A percentile compares a stretch with the other conserved stretches of the same genome.
phyloP scores from a whole-genome alignment of 2,797 vertebrate genomes.

The Anableps anableps region DNA sequence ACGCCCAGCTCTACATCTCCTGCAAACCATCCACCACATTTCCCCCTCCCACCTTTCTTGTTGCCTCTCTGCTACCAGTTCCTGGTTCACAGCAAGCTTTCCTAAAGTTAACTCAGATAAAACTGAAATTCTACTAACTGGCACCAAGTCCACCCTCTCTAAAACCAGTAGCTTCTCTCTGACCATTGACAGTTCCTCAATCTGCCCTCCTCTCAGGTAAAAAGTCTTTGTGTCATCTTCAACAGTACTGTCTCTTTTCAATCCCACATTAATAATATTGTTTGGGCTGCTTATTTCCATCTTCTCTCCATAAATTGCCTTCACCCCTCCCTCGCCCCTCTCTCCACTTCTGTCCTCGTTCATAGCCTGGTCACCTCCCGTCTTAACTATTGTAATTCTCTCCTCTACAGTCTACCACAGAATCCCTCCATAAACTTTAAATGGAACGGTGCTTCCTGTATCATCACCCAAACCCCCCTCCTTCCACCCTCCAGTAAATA shows the following conservation, averaged over 20 bases:
- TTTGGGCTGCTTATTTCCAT: background rate
- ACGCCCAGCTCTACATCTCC: no score
- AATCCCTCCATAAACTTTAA: background rate
- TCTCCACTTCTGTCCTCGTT: background rate
- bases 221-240: background rate
- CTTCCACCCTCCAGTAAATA: background rate
- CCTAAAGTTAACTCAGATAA: background rate
- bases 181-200: background rate
- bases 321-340: background rate
- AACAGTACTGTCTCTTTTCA: background rate
- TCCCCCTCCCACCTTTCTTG: no score
- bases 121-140: background rate
- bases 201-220: background rate
- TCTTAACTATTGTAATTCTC: background rate
- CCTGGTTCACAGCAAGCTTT: no score
- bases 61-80: no score
- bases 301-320: background rate
- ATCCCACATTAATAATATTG: background rate
- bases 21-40: no score
- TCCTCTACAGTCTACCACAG: background rate
- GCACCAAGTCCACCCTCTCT: background rate
- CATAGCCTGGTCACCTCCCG: background rate
- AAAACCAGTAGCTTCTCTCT: background rate
- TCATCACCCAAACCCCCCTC: background rate
- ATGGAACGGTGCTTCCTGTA: background rate